phyloP scores from a whole-genome alignment of 2,113 vertebrate genomes.

The Hyla sarda region DNA sequence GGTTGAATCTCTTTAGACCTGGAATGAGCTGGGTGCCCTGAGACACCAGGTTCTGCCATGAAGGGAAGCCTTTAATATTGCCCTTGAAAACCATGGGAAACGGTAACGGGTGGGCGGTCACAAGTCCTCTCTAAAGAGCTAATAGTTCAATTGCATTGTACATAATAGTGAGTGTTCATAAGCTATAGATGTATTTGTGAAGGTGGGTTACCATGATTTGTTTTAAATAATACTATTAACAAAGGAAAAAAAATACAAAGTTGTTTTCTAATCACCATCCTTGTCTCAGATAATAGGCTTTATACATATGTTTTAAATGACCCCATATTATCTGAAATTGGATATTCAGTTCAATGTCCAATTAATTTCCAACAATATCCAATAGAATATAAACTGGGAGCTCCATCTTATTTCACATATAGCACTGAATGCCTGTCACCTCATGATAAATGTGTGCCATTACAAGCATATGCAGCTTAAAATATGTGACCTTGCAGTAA shows the following conservation, averaged over 20 bases:
- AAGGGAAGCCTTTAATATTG: too few species aligned
- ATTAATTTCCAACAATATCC: constrained; percentile 47
- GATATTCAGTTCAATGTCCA: constrained; percentile 43
- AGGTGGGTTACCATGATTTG: background rate
- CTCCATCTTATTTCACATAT: constrained; percentile 46
- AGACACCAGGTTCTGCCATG: too few species aligned
- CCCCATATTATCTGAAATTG: constrained; percentile 33
- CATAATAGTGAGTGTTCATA: background rate
- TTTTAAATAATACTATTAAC: background rate
- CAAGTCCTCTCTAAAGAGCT: too few species aligned
- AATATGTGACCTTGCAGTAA: constrained; percentile 50
- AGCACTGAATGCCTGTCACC: constrained; percentile 48
- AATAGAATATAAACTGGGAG: constrained; percentile 41
- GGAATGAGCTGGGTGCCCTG: too few species aligned
- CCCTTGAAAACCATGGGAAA: too few species aligned
- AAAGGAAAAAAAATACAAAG: too few species aligned
- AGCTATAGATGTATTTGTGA: background rate
- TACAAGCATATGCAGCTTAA: constrained; percentile 53
- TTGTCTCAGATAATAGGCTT: background rate
- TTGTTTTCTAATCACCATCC: background rate
- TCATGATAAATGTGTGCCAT: constrained; percentile 53
- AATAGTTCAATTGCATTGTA: too few species aligned
- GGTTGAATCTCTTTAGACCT: too few species aligned
- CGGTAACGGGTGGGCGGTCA: too few species aligned
- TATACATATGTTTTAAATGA: constrained; percentile 30